These are phyloP conservation scores for Limnephilus rhombicus DNA, from an alignment of 2,888 invertebrate genomes.

Conservation along the genomic window DNA sequence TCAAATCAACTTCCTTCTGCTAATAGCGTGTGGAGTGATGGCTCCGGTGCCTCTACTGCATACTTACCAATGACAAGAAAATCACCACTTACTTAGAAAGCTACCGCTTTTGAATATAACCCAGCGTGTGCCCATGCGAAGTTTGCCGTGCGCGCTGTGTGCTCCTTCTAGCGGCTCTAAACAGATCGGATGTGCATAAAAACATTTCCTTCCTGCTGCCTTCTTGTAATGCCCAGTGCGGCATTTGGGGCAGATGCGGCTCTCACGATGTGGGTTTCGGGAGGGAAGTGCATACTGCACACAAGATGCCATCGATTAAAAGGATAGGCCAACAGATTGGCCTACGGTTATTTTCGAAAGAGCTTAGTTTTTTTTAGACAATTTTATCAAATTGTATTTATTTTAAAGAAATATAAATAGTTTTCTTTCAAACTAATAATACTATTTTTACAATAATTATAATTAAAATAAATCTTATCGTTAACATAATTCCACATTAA, in stretches of 20 bases:
- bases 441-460: too few species aligned
- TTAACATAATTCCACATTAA: too few species aligned
- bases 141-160: not conserved
- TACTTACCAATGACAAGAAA: not conserved
- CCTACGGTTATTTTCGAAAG: not conserved
- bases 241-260: constrained; percentile 29
- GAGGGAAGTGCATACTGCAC: not conserved
- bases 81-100: not conserved
- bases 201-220: constrained; percentile 27
- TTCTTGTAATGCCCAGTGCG: not conserved
- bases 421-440: too few species aligned
- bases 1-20: not conserved
- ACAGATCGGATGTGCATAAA: constrained; percentile 37
- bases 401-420: too few species aligned
- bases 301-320: not conserved
- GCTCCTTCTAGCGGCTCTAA: not conserved
- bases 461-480: too few species aligned
- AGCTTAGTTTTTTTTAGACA: not conserved
- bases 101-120: not conserved
- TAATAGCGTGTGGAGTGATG: not conserved
- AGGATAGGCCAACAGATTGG: not conserved
- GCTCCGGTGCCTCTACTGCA: not conserved
- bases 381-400: not conserved
- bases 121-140: not conserved
- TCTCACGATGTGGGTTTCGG: constrained; percentile 13